These are phyloP conservation scores for Myiotriccus ornatus DNA, from an alignment of 2,797 vertebrate genomes.

Conservation along the genomic window DNA sequence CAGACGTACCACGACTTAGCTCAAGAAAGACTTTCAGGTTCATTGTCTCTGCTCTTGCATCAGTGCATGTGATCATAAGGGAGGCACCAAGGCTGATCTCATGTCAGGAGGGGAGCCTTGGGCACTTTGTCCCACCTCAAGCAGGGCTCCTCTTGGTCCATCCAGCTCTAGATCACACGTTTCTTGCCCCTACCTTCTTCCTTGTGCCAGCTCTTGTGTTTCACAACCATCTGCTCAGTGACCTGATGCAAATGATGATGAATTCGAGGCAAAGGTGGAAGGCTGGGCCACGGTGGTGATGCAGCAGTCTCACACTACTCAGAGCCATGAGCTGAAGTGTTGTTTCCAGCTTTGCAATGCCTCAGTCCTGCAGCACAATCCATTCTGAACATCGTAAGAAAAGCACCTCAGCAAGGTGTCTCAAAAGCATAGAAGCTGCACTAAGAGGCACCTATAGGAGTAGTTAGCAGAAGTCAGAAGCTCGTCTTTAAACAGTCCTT, in stretches of 20 bases:
- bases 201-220: background rate
- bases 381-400: background rate
- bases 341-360: background rate
- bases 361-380: background rate
- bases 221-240: background rate
- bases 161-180: background rate
- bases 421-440: background rate
- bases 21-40: background rate
- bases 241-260: background rate
- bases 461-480: background rate
- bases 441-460: background rate
- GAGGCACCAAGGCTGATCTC: background rate
- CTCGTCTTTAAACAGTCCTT: background rate
- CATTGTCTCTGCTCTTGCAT: background rate
- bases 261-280: background rate
- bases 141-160: background rate
- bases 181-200: background rate
- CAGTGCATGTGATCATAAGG: background rate
- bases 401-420: background rate
- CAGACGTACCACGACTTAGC: background rate
- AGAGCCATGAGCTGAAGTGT: background rate
- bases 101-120: background rate
- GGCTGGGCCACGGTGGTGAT: fast-evolving
- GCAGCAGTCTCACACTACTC: background rate
- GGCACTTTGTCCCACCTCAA: background rate